Percentiles rank a stretch among this genome's conserved stretches.
Conservation (phyloP, 2,797 vertebrate genomes). For the Glossophaga mutica region DNA sequence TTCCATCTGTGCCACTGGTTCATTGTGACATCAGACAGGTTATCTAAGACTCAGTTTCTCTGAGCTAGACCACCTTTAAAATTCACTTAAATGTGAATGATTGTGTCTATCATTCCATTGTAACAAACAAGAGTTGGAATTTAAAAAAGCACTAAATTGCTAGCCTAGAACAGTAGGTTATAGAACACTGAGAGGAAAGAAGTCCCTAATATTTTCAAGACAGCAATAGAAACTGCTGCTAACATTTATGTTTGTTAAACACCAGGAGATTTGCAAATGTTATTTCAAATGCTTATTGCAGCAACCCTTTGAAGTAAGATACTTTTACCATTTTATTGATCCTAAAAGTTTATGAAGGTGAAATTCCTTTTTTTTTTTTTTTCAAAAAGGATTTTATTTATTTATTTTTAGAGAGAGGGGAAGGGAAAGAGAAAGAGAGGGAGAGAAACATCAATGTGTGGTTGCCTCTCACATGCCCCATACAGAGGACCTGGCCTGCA, state of each 20-base stretch:
- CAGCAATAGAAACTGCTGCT: conserved; percentile 4
- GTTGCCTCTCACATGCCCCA: too few relatives aligned
- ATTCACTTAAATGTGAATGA: background rate
- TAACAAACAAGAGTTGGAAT: background rate
- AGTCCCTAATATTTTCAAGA: background rate
- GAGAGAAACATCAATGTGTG: too few relatives aligned
- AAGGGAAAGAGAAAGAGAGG: too few relatives aligned
- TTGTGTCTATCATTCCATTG: background rate
- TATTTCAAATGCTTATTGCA: conserved; percentile 12
- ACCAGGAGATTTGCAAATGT: background rate
- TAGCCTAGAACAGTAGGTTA: background rate
- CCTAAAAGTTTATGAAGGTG: background rate
- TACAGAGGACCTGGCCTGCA: too few relatives aligned
- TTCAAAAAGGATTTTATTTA: too few relatives aligned
- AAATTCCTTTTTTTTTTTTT: background rate
- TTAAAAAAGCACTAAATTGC: background rate
- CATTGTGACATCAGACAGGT: background rate
- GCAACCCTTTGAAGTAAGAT: background rate
- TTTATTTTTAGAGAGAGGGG: too few relatives aligned
- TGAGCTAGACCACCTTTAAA: background rate
- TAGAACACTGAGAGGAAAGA: background rate
- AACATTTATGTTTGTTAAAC: conserved; percentile 4
- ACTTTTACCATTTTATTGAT: background rate
- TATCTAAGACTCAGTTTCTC: background rate
- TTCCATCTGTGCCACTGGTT: background rate